Evolutionary conservation across 2,113 vertebrate species (phyloP).

Genomic region (Chaetura pelagica): DNA sequence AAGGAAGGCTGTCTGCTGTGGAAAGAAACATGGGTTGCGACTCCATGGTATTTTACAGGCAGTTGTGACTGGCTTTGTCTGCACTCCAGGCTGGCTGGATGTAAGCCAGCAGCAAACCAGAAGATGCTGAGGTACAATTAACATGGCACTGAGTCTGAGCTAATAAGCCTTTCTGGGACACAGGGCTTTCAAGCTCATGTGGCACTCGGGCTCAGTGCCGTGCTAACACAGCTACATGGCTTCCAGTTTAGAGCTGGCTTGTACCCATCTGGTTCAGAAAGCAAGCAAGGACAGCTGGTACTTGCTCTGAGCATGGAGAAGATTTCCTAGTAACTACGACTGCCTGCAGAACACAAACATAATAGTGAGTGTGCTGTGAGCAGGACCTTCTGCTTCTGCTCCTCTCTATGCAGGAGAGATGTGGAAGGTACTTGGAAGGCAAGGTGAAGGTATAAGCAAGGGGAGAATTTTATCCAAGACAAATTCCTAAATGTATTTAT

Average conservation of each 20-base stretch:
- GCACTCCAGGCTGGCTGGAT: not conserved
- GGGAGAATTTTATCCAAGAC: not conserved
- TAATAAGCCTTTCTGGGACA: conserved; percentile 54
- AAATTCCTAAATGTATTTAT: not conserved
- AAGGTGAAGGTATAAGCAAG: not conserved
- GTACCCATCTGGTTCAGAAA: conserved; percentile 31
- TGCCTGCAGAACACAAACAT: not conserved
- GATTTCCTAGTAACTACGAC: not conserved
- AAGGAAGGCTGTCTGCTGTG: not conserved
- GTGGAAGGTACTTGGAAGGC: not conserved
- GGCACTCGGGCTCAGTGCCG: not conserved
- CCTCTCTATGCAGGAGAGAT: not conserved
- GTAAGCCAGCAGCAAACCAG: not conserved
- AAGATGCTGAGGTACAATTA: conserved; percentile 43
- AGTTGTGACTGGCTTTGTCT: not conserved
- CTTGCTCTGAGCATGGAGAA: not conserved
- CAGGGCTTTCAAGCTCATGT: not conserved
- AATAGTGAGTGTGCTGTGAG: not conserved
- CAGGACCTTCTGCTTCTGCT: not conserved
- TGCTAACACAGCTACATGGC: conserved; percentile 33
- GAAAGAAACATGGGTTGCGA: not conserved
- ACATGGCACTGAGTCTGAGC: conserved; percentile 9
- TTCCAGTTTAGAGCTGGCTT: conserved; percentile 31
- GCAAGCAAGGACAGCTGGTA: conserved; percentile 32
- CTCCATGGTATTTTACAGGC: not conserved